Percentiles rank a stretch among this genome's conserved stretches.
These are phyloP conservation scores for Melanophora roralis DNA, from an alignment of 2,888 invertebrate genomes.

Conservation along the genomic window DNA sequence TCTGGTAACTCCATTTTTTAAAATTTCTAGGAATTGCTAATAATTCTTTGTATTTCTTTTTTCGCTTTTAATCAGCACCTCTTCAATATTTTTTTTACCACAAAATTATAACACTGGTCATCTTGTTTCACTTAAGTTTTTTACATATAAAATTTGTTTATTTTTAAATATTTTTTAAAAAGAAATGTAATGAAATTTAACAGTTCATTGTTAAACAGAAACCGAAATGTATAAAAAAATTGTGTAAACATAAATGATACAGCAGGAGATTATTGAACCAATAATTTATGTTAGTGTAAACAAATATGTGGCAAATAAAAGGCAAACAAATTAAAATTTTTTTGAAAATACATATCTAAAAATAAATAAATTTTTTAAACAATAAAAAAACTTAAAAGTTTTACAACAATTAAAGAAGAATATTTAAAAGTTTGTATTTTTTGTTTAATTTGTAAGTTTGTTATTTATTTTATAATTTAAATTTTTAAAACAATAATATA, in stretches of 20 bases:
- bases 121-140: constrained; percentile 18
- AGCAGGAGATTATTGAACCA: constrained; percentile 11
- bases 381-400: not conserved
- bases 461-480: no score
- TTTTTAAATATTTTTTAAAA: not conserved
- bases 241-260: constrained; percentile 8
- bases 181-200: constrained; percentile 29
- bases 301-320: constrained; percentile 27
- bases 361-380: not conserved
- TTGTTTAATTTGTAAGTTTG: no score
- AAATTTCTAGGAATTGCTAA: no score
- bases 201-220: constrained; percentile 1
- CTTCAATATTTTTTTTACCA: not conserved
- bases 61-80: not conserved
- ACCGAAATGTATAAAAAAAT: not conserved
- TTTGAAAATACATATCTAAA: constrained; percentile 29
- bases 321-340: not conserved
- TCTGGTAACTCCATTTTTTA: no score
- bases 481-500: no score
- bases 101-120: constrained; percentile 5
- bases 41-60: no score
- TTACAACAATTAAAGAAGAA: not conserved
- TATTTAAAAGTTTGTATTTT: no score
- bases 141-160: constrained; percentile 9
- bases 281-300: constrained; percentile 39